phyloP scores from a whole-genome alignment of 2,797 vertebrate species.

The Clarias platycephalus region DNA sequence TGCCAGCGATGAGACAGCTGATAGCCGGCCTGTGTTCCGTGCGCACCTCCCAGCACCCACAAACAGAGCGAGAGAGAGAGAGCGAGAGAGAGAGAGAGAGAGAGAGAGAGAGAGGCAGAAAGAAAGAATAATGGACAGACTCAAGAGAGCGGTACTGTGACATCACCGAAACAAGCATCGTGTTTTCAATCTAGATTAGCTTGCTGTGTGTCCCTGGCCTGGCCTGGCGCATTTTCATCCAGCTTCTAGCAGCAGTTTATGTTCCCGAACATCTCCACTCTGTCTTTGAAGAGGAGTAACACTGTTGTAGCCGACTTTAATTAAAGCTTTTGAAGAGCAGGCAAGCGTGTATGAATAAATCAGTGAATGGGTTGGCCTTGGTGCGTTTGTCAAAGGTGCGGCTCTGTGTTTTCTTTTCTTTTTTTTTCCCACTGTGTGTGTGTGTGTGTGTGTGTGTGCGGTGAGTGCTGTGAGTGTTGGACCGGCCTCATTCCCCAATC shows the following conservation, averaged over 20 bases:
- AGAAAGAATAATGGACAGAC: conserved; percentile 36
- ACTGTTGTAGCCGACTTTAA: conserved; percentile 56
- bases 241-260: conserved; percentile 30
- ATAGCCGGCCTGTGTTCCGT: conserved; percentile 73
- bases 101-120: conserved; percentile 16
- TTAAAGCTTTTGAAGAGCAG: conserved; percentile 59
- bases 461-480: conserved; percentile 33
- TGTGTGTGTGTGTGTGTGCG: conserved; percentile 59
- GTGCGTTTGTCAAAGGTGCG: conserved; percentile 50
- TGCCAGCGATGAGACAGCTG: conserved; percentile 70
- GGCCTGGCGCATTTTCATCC: conserved; percentile 27
- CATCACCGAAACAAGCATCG: conserved; percentile 40
- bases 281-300: conserved; percentile 49
- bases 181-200: conserved; percentile 46
- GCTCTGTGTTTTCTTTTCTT: conserved; percentile 24
- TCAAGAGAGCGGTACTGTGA: conserved; percentile 23
- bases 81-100: not conserved
- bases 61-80: conserved; percentile 16
- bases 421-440: conserved; percentile 49
- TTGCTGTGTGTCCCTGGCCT: conserved; percentile 20
- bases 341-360: conserved; percentile 59
- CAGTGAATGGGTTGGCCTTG: conserved; percentile 49
- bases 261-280: conserved; percentile 45
- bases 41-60: conserved; percentile 62
- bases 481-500: conserved; percentile 49